These are phyloP conservation scores for Acanthoscelides obtectus DNA, from an alignment of 2,888 invertebrate species.

Conservation along the genomic window DNA sequence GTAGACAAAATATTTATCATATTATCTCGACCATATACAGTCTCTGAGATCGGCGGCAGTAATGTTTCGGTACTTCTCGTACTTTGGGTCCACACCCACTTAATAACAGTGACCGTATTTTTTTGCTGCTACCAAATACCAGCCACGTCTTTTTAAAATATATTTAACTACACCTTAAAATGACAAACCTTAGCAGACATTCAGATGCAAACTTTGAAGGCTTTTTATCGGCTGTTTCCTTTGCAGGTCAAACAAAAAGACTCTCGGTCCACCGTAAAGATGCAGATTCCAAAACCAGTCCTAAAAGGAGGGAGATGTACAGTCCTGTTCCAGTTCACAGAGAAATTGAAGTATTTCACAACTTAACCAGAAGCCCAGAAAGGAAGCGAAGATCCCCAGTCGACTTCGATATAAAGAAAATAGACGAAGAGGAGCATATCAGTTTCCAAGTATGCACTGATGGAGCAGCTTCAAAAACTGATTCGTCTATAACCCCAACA, in stretches of 20 bases:
- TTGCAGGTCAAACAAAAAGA: neutral
- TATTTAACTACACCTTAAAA: too few relatives aligned
- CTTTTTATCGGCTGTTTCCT: neutral
- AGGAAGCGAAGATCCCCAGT: conserved; percentile 16
- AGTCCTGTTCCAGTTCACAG: conserved; percentile 51
- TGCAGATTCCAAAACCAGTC: neutral
- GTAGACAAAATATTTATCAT: too few relatives aligned
- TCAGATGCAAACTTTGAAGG: too few relatives aligned
- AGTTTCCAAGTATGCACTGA: neutral
- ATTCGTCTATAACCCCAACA: neutral
- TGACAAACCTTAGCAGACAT: too few relatives aligned
- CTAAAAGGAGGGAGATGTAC: neutral
- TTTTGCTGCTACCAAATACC: too few relatives aligned
- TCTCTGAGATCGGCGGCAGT: too few relatives aligned
- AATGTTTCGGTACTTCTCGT: too few relatives aligned
- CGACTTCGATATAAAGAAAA: neutral
- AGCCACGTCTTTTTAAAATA: too few relatives aligned
- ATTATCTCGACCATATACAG: too few relatives aligned
- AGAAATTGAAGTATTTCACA: conserved; percentile 64
- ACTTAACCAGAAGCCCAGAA: conserved; percentile 61
- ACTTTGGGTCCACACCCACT: too few relatives aligned
- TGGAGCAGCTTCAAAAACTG: neutral
- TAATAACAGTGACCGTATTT: too few relatives aligned
- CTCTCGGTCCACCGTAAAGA: neutral
- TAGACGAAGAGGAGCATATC: neutral